Conservation (phyloP, 2,797 vertebrate genomes). For the Acanthurus leucopareius region DNA sequence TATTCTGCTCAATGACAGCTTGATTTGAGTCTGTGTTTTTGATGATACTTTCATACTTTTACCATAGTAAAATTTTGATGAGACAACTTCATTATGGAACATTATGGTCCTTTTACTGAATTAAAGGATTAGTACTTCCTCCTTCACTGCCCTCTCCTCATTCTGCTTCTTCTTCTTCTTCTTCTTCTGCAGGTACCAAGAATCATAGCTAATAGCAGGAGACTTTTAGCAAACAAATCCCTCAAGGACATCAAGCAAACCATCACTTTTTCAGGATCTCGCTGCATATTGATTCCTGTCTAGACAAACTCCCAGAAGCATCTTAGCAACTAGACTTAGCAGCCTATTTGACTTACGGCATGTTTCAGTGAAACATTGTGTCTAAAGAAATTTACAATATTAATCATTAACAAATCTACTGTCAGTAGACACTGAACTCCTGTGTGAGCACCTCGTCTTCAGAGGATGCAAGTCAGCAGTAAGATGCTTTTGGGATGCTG, state of each 20-base stretch:
- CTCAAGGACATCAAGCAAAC: constrained; percentile 7
- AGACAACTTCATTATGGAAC: background rate
- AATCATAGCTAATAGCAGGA: constrained; percentile 46
- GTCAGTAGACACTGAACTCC: background rate
- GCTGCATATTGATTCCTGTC: constrained; percentile 23
- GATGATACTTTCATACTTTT: background rate
- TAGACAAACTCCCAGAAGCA: constrained; percentile 40
- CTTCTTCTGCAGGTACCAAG: constrained; percentile 59
- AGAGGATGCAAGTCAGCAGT: constrained; percentile 19
- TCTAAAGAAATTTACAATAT: background rate
- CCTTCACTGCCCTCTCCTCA: background rate
- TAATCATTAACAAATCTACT: constrained; percentile 2
- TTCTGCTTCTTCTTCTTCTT: constrained; percentile 13
- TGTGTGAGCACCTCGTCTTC: background rate
- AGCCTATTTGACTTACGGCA: background rate
- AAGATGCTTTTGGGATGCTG: constrained; percentile 42
- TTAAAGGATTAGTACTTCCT: background rate
- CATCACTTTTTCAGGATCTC: constrained; percentile 15
- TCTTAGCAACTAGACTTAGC: background rate
- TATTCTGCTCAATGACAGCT: background rate
- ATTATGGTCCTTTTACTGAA: background rate
- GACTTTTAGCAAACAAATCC: constrained; percentile 9
- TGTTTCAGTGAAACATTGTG: background rate
- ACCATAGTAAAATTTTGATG: background rate
- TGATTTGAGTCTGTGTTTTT: background rate